phyloP scores from a whole-genome alignment of 2,888 invertebrate genomes.

The Acanthosepion esculentum region DNA sequence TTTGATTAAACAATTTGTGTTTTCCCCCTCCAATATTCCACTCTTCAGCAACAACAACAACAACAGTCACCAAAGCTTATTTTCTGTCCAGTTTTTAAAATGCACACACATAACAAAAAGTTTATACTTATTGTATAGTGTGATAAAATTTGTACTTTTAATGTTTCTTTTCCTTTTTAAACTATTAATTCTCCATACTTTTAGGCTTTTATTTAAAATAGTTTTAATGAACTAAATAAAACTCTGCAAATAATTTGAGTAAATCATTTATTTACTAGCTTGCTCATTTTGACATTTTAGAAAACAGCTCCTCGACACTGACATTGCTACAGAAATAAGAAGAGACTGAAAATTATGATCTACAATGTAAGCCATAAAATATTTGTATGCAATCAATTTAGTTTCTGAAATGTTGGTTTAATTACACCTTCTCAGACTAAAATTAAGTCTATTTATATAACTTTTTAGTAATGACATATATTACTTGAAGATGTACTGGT shows the following conservation, averaged over 20 bases:
- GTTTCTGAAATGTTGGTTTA: background rate
- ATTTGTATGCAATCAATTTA: background rate
- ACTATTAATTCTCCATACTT: background rate
- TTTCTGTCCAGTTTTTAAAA: background rate
- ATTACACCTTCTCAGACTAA: background rate
- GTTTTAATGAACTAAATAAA: background rate
- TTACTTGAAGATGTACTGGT: background rate
- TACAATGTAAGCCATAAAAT: background rate
- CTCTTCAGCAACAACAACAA: background rate
- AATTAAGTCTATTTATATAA: background rate
- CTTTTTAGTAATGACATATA: background rate
- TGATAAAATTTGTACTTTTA: no score
- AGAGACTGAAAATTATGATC: background rate
- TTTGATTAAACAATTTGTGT: conserved; percentile 13
- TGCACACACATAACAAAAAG: background rate
- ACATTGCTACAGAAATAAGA: background rate
- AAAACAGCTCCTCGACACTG: background rate
- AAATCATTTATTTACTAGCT: background rate
- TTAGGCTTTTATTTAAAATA: background rate
- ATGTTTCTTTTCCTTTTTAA: no score
- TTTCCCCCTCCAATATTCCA: background rate
- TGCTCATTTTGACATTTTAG: background rate
- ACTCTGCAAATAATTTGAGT: background rate
- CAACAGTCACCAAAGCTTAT: background rate
- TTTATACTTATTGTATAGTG: background rate